Evolutionary conservation across 2,888 invertebrate species (phyloP).

Genomic region (Euplexia lucipara): DNA sequence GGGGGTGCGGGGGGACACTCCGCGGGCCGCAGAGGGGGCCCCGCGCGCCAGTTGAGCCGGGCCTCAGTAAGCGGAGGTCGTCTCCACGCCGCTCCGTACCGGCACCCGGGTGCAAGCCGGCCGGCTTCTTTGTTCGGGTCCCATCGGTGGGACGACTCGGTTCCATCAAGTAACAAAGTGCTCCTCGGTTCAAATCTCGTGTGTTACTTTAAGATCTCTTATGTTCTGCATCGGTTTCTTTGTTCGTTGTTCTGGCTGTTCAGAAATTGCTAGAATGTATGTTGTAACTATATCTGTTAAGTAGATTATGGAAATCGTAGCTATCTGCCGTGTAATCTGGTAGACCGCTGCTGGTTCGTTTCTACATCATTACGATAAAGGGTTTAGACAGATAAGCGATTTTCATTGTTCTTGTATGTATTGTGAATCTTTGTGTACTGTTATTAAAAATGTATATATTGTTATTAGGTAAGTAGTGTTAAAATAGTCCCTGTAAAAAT

Average conservation of each 20-base stretch:
- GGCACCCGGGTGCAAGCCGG: constrained; percentile 77
- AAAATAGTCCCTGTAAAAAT: too few species aligned
- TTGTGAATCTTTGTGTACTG: constrained; percentile 53
- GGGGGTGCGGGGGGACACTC: constrained; percentile 81
- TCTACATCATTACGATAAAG: constrained; percentile 56
- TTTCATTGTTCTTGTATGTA: constrained; percentile 51
- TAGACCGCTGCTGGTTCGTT: constrained; percentile 40
- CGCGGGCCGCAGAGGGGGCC: constrained; percentile 84
- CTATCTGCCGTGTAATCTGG: constrained; percentile 63
- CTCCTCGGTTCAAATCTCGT: constrained; percentile 38
- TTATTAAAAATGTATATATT: constrained; percentile 48
- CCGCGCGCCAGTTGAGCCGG: constrained; percentile 86
- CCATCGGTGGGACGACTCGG: constrained; percentile 64
- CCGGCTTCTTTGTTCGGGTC: constrained; percentile 88
- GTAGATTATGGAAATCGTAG: constrained; percentile 51
- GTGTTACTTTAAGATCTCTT: constrained; percentile 38
- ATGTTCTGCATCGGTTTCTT: constrained; percentile 41
- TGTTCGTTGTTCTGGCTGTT: constrained; percentile 38
- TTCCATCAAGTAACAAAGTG: constrained; percentile 54
- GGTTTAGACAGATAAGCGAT: constrained; percentile 47
- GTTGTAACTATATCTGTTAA: constrained; percentile 54
- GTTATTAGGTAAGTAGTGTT: constrained; percentile 7
- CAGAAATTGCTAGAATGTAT: constrained; percentile 66
- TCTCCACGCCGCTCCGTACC: constrained; percentile 73
- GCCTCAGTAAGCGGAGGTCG: constrained; percentile 73